These are phyloP conservation scores for Tauraco erythrolophus DNA, from an alignment of 2,113 vertebrate genomes.

Conservation along the genomic window DNA sequence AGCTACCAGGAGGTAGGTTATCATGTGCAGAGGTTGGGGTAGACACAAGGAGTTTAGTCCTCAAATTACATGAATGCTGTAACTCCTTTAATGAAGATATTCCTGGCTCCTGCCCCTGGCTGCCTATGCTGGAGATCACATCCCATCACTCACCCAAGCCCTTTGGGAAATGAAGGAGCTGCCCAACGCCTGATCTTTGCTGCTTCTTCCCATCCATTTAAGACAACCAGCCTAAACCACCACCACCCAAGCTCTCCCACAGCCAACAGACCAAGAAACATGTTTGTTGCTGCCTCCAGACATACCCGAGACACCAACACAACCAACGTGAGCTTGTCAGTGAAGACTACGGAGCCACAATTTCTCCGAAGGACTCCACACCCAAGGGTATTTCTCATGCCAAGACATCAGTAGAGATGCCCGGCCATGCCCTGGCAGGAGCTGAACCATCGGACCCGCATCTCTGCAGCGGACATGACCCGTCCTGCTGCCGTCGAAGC, in stretches of 20 bases:
- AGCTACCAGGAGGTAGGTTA: background rate
- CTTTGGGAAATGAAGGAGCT: background rate
- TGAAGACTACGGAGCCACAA: background rate
- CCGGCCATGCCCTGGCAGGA: background rate
- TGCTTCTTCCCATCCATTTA: background rate
- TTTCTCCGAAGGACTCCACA: background rate
- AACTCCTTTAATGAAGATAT: background rate
- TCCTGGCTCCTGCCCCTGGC: background rate
- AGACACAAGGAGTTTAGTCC: background rate
- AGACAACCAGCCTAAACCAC: background rate
- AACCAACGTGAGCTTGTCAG: rapidly evolving
- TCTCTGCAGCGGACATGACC: rapidly evolving
- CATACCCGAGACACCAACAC: background rate
- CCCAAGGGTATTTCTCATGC: background rate
- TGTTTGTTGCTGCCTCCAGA: background rate
- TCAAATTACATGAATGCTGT: background rate
- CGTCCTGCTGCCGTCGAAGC: background rate
- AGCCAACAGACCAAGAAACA: background rate
- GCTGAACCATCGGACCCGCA: background rate
- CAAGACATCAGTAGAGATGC: background rate
- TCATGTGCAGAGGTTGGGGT: background rate
- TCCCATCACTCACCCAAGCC: background rate
- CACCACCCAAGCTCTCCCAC: background rate
- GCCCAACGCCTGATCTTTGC: background rate
- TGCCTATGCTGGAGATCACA: background rate